These are phyloP conservation scores for Lepisosteus oculatus DNA, from an alignment of 2,113 vertebrate genomes.

Conservation along the genomic window DNA sequence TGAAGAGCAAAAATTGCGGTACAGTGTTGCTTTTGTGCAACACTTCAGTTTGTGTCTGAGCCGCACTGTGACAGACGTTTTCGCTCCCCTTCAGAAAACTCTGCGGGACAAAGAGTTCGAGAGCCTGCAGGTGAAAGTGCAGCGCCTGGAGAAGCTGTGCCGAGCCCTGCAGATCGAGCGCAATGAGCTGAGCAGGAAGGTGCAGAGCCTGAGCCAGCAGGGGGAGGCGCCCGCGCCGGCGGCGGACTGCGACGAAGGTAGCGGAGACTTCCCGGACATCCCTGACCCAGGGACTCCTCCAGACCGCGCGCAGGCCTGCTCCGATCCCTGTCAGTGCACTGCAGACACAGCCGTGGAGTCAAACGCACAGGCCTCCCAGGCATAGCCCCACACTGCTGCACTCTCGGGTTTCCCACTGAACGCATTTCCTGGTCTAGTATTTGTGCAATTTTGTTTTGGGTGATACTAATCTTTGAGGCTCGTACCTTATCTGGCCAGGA, in stretches of 20 bases:
- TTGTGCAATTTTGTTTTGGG: constrained; percentile 6
- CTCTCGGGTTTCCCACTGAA: constrained; percentile 6
- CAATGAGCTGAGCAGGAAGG: constrained; percentile 95
- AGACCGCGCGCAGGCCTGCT: constrained; percentile 25
- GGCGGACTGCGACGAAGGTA: constrained; percentile 13
- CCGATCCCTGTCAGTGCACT: constrained; percentile 43
- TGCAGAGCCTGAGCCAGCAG: constrained; percentile 75
- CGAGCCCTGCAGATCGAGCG: constrained; percentile 90
- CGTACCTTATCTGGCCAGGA: neutral
- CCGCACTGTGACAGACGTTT: neutral
- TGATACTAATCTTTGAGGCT: neutral
- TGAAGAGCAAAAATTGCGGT: neutral
- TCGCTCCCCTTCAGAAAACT: constrained; percentile 74
- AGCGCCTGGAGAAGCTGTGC: constrained; percentile 90
- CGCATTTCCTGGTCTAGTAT: constrained; percentile 11
- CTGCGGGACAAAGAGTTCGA: constrained; percentile 86
- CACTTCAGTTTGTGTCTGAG: neutral
- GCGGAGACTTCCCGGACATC: constrained; percentile 2
- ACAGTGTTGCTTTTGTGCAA: neutral
- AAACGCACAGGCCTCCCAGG: constrained; percentile 33
- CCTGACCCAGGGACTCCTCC: constrained; percentile 28
- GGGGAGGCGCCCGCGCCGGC: constrained; percentile 9
- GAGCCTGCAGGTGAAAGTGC: constrained; percentile 89
- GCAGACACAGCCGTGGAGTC: constrained; percentile 34
- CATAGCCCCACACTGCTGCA: constrained; percentile 34